A percentile compares a stretch with the other conserved stretches of the same genome.
Evolutionary conservation across 2,888 invertebrate species (phyloP).

Genomic region (Drosophila picticornis): DNA sequence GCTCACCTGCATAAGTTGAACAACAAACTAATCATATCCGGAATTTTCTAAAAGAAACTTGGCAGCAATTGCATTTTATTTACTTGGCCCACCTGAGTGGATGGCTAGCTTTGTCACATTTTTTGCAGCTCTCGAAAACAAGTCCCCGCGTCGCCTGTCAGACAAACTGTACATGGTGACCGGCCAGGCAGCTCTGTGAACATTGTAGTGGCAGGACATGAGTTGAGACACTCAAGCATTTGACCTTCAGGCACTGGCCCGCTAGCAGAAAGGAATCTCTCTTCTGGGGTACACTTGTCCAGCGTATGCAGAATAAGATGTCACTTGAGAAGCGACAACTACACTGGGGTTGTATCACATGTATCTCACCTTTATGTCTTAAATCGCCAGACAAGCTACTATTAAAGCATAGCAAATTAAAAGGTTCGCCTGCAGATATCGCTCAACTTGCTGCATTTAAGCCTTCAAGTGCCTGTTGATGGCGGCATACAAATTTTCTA

Average conservation of each 20-base stretch:
- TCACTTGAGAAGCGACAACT: constrained; percentile 51
- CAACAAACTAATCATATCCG: constrained; percentile 6
- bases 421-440: constrained; percentile 21
- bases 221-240: constrained; percentile 40
- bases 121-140: constrained; percentile 48
- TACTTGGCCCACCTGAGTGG: constrained; percentile 65
- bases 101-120: constrained; percentile 44
- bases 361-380: constrained; percentile 33
- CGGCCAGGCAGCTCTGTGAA: neutral
- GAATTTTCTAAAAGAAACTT: constrained; percentile 1
- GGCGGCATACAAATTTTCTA: constrained; percentile 35
- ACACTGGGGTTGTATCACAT: neutral
- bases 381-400: constrained; percentile 32
- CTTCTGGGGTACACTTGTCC: constrained; percentile 25
- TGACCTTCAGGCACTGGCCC: constrained; percentile 53
- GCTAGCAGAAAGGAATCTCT: constrained; percentile 33
- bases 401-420: constrained; percentile 53
- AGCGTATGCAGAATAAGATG: constrained; percentile 52
- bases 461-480: constrained; percentile 66
- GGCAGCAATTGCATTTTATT: constrained; percentile 37
- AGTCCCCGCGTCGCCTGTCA: constrained; percentile 44
- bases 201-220: neutral
- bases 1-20: constrained; percentile 1
- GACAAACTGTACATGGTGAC: constrained; percentile 34
- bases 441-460: constrained; percentile 50